Base-by-base conservation (phyloP, 2,113 vertebrate genomes). In the Terrapene triunguis region DNA sequence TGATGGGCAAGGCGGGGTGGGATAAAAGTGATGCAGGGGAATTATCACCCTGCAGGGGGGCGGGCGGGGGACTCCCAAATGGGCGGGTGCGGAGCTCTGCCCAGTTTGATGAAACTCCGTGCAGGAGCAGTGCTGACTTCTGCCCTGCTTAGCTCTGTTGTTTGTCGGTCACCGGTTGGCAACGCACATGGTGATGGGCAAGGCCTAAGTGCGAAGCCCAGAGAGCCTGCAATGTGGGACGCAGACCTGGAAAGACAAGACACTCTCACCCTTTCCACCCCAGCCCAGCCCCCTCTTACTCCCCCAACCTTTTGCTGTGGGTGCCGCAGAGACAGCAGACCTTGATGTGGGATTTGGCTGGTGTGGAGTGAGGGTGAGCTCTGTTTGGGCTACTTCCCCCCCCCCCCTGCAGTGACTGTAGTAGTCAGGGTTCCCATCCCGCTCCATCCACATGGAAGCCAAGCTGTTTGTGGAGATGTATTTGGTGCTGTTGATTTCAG, bases 391-490 rank as follows among this genome's bases (percentile, higher is more conserved):
- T 54, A 4, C 50, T 5, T 2, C 8, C 21, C 21, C 21, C 21
- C 21, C 6, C 51, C 50, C 4, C 48, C 48, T 50, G 0, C 55
- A 0, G 89, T 55, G 35, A 21, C 55, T 12, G 2, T 90, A 74
- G 76, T 29, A 0, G 0, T 53, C 50, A 53, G 0, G 0, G 9
- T 55, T 44, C 59, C 0, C 22, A 47, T 88, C 83, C 76, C 59
- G 48, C 65, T 85, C 65, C n/a, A 83, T 10, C 51, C 81, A 3
- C 38, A 24, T 14, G 17, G 78, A 51, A 54, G 0, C 9, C 38
- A 25, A 69, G 85, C 57, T 2, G 0, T 44, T 25, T 84, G 69
- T 90, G 22, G 93, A 51, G 42, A 80, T 59, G 5, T 14, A 4
- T 87, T 89, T 59, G 0, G 74, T 89, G 21, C 4, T 1, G 44